Percentiles rank a stretch among this genome's conserved stretches.
phyloP scores from a whole-genome alignment of 1,140 invertebrate species.

The Akabosia matsudoensis region DNA sequence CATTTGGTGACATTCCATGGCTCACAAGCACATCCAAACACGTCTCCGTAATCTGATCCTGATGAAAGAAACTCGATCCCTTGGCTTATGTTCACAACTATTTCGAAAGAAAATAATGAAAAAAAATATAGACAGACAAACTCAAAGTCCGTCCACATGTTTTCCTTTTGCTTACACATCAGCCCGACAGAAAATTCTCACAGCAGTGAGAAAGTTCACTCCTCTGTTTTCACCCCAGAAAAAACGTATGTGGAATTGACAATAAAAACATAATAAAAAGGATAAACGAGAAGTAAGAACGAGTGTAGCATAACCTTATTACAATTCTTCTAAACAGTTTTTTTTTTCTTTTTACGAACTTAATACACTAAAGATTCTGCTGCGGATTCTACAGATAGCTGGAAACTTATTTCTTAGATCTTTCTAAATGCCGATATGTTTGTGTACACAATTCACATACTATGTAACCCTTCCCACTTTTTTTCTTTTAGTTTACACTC shows the following conservation, averaged over 20 bases:
- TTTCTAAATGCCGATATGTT: no score
- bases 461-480: no score
- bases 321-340: neutral
- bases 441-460: no score
- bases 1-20: neutral
- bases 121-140: neutral
- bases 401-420: neutral
- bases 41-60: neutral
- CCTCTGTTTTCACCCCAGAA: neutral
- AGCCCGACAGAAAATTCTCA: no score
- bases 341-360: neutral
- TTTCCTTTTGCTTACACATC: no score
- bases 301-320: neutral
- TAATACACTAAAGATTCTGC: slow-evolving; percentile 9
- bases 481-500: neutral
- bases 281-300: neutral
- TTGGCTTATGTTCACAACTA: neutral
- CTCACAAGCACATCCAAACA: no score
- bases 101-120: neutral
- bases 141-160: neutral
- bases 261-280: neutral
- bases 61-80: neutral
- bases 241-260: neutral
- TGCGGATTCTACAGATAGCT: neutral
- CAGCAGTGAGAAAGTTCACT: neutral